Evolutionary conservation across 2,797 vertebrate species (phyloP).

Genomic region (Fistularia tabacaria): DNA sequence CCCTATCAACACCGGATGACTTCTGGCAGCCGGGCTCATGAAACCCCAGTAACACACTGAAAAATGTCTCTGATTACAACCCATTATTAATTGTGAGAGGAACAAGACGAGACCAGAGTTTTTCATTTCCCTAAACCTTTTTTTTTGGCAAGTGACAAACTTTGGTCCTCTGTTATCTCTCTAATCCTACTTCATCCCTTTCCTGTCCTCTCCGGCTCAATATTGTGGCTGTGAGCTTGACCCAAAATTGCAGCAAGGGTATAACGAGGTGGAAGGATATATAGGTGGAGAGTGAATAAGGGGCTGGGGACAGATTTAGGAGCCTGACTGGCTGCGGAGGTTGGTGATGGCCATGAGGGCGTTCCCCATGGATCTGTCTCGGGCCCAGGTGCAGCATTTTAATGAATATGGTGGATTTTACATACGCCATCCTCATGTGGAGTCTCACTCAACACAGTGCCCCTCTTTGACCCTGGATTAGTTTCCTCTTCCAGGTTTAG

Average conservation of each 20-base stretch:
- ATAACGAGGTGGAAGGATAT: constrained; percentile 31
- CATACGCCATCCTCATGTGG: constrained; percentile 58
- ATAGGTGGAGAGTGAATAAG: constrained; percentile 53
- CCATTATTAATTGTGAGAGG: constrained; percentile 63
- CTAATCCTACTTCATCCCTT: constrained; percentile 64
- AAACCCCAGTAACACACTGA: constrained; percentile 46
- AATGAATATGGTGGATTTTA: constrained; percentile 64
- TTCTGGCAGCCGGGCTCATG: constrained; percentile 50
- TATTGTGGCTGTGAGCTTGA: constrained; percentile 46
- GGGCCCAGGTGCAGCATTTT: constrained; percentile 72
- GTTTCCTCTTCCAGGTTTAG: constrained; percentile 74
- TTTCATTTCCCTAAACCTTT: constrained; percentile 38
- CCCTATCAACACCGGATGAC: constrained; percentile 61
- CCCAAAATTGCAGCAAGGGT: constrained; percentile 39
- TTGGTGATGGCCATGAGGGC: constrained; percentile 45
- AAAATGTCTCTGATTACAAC: constrained; percentile 52
- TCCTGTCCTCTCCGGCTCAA: constrained; percentile 52
- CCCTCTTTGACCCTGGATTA: constrained; percentile 74
- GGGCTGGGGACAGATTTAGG: constrained; percentile 62
- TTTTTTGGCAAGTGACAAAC: constrained; percentile 10
- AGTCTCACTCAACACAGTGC: constrained; percentile 73
- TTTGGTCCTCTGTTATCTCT: constrained; percentile 52
- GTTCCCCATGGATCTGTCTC: constrained; percentile 55
- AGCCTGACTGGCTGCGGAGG: constrained; percentile 32
- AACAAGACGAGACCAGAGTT: constrained; percentile 20